Evolutionary conservation across 2,888 invertebrate genomes (phyloP), one percentile per base, ranked within the genome.

Genomic region (Orthonychiurus folsomi): DNA sequence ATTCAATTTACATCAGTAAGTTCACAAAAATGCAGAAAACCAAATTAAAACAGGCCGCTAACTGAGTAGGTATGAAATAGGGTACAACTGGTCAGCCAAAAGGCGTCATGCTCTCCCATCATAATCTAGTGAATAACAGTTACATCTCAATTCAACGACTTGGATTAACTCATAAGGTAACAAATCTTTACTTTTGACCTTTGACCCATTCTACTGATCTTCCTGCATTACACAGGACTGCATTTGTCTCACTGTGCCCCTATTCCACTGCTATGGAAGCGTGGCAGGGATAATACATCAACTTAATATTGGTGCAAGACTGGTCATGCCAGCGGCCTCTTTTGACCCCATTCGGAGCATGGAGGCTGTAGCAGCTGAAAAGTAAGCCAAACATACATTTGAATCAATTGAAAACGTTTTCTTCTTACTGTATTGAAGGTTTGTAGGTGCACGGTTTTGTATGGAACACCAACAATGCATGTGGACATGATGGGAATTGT

Each of bases 211-310:
- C 12, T 53, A 9, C 12, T 53, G 53, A 15, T 53, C 20, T 9
- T 53, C 20, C 12, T 15, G 5, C 18, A 12, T 15, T 25, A 24
- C 18, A 28, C 37, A 59, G 59, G 59, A 59, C 24, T 3, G 50
- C 5, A 59, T 59, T 59, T 59, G 59, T 20, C 50, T 59, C 2
- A 59, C 50, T 52, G 86, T 88, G 21, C 91, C 91, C 0, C 79
- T 89, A 25, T 92, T 89, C 75, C 93, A 93, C 76, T 88, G 86
- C 48, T 91, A 84, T 75, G 92, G 90, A 0, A 83, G 86, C 63
- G 81, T 85, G 1, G 78, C 84, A 55, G 85, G 84, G 0, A 79
- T 84, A 24, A 72, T 87, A 28, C 78, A 80, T 0, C 80, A 79
- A 5, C 74, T 88, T 25, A 79, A 83, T 27, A 79, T 82, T 73